Percentiles rank a stretch among this genome's conserved stretches.
Evolutionary conservation across 2,113 vertebrate species (phyloP).

Genomic region (Tupaia chinensis): DNA sequence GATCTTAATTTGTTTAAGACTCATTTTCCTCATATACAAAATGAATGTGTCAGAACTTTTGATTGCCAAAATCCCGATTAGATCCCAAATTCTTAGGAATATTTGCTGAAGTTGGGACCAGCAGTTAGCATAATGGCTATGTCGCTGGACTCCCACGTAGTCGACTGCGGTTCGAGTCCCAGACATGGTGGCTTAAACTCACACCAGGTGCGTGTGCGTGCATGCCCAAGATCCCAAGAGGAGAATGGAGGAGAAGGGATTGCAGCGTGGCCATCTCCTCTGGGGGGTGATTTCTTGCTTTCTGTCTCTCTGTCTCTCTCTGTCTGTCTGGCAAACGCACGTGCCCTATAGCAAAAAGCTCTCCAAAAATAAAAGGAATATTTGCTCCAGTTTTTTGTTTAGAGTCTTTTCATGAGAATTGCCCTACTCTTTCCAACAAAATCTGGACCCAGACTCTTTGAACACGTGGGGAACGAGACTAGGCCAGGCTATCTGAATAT

Average conservation of each 20-base stretch:
- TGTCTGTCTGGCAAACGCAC: too few species aligned
- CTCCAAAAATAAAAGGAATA: not conserved
- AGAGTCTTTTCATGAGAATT: not conserved
- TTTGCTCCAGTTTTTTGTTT: not conserved
- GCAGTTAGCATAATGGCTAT: too few species aligned
- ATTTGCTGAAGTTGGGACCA: not conserved
- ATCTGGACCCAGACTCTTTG: not conserved
- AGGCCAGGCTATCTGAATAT: not conserved
- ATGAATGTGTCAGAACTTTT: not conserved
- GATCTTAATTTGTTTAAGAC: not conserved
- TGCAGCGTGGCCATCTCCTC: too few species aligned
- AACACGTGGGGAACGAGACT: not conserved
- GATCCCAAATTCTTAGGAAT: not conserved
- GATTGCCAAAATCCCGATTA: not conserved
- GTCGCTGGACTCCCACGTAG: too few species aligned
- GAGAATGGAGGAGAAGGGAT: too few species aligned
- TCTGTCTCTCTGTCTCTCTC: too few species aligned
- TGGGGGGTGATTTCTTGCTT: too few species aligned
- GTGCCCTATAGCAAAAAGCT: too few species aligned
- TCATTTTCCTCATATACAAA: not conserved
- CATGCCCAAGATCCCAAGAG: too few species aligned
- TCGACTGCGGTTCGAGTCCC: too few species aligned
- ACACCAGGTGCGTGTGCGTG: too few species aligned
- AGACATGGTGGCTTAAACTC: too few species aligned
- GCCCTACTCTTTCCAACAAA: not conserved